Percentiles rank a stretch among this genome's conserved stretches.
These are phyloP conservation scores for Ceratoteleas bidentatus DNA, from an alignment of 1,140 invertebrate genomes.

Conservation along the genomic window DNA sequence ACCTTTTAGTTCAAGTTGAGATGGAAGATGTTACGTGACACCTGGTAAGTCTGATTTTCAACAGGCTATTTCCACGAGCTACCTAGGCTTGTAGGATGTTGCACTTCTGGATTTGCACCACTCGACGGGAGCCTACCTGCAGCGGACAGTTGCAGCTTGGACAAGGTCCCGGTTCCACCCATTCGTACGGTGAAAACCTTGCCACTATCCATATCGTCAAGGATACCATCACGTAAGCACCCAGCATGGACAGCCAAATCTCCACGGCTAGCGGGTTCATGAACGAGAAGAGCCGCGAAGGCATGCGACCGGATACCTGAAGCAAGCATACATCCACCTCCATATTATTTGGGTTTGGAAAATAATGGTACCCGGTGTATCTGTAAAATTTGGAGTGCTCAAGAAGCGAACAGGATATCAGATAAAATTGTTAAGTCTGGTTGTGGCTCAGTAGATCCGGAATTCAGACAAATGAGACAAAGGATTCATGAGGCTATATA, in stretches of 20 bases:
- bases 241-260: slow-evolving; percentile 86
- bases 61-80: background rate
- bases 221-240: slow-evolving; percentile 85
- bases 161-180: slow-evolving; percentile 85
- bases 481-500: too few species aligned
- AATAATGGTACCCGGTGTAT: too few species aligned
- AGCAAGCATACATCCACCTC: slow-evolving; percentile 65
- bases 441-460: too few species aligned
- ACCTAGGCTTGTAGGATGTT: background rate
- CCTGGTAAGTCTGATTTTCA: too few species aligned
- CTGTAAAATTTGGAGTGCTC: too few species aligned
- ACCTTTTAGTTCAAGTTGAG: too few species aligned
- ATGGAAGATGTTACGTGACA: too few species aligned
- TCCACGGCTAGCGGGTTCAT: slow-evolving; percentile 86
- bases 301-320: slow-evolving; percentile 83
- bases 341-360: too few species aligned
- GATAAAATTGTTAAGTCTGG: too few species aligned
- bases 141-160: slow-evolving; percentile 79
- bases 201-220: slow-evolving; percentile 88
- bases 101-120: slow-evolving; percentile 61
- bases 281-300: slow-evolving; percentile 86
- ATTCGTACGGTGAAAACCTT: slow-evolving; percentile 86
- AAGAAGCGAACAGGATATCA: too few species aligned
- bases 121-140: slow-evolving; percentile 78
- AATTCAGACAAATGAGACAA: too few species aligned